Evolutionary conservation across 2,888 invertebrate species (phyloP).

Genomic region (Cerceris rybyensis): DNA sequence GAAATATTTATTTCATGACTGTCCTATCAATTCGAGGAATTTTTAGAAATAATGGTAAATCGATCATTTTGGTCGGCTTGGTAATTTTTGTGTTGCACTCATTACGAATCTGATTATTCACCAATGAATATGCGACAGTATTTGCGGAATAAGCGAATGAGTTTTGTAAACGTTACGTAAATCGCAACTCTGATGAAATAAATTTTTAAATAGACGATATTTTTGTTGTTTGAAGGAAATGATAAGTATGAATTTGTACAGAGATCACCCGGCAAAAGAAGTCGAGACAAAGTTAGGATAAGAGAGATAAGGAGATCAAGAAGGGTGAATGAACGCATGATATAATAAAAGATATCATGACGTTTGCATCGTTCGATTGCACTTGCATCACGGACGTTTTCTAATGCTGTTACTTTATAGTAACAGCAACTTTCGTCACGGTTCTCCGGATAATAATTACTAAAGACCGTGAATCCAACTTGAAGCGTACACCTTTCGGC

Average conservation of each 20-base stretch:
- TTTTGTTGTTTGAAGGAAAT: constrained; percentile 5
- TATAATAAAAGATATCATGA: constrained; percentile 53
- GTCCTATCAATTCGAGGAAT: no score
- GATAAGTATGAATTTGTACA: constrained; percentile 25
- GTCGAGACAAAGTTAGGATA: constrained; percentile 34
- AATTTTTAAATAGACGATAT: background rate
- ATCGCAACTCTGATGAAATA: background rate
- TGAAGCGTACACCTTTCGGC: no score
- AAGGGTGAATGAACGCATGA: constrained; percentile 59
- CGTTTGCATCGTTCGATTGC: constrained; percentile 43
- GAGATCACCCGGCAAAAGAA: constrained; percentile 31
- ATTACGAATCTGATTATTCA: no score
- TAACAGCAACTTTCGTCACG: no score
- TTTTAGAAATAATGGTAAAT: no score
- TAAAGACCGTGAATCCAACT: no score
- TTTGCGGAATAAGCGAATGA: background rate
- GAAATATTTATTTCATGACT: no score
- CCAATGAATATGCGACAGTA: no score
- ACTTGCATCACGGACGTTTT: constrained; percentile 38
- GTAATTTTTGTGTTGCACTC: no score
- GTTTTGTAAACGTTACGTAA: background rate
- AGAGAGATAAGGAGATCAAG: constrained; percentile 49
- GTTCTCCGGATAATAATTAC: no score
- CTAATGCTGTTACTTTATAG: background rate
- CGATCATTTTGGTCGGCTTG: no score